Base-by-base conservation (phyloP, 2,113 vertebrate species). In the Prolemur simus region DNA sequence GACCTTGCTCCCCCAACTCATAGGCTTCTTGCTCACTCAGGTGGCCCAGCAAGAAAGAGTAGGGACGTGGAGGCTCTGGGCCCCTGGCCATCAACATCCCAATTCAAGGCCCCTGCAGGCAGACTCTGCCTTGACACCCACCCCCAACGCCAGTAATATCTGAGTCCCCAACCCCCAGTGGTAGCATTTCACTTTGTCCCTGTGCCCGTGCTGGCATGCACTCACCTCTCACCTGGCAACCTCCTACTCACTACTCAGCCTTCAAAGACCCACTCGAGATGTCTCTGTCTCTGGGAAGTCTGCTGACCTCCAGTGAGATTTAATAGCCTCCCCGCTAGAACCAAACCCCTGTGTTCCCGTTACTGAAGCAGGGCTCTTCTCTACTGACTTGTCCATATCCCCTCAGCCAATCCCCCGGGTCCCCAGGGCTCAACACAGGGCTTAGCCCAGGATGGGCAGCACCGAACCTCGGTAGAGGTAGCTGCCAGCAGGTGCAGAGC, bases 331-430 rank as follows among this genome's bases (percentile, higher is more conserved):
- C 34, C 8, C 18, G 63, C 13, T 5, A 29, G 86, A 83, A 80
- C 66, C 34, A 29, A 37, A 66, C n/a, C 66, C 25, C 66, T 27
- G 47, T 2, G 27, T 13, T 80, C 83, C 52, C 5, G 56, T 17
- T 37, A 37, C 78, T 8, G 34, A 47, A 39, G 39, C 86, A 5
- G 0, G 42, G 34, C 34, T 58, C 47, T 29, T 21, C 32, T 32
- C 15, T 2, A 21, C 27, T 1, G 6, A 18, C 74, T 60, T 37
- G 8, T 6, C 27, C 6, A 2, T 8, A 6, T 56, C 42, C n/a
- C 45, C 37, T 45, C 0, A 2, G 56, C 77, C 8, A 8, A 52
- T 32, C 27, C 39, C 4, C n/a, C 6, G 9, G 37, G 25, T 37
- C 47, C 56, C 18, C 45, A 34, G 37, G 10, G 42, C 37, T 58